Evolutionary conservation across 2,113 vertebrate genomes (phyloP).

Genomic region (Oreochromis spilurus): DNA sequence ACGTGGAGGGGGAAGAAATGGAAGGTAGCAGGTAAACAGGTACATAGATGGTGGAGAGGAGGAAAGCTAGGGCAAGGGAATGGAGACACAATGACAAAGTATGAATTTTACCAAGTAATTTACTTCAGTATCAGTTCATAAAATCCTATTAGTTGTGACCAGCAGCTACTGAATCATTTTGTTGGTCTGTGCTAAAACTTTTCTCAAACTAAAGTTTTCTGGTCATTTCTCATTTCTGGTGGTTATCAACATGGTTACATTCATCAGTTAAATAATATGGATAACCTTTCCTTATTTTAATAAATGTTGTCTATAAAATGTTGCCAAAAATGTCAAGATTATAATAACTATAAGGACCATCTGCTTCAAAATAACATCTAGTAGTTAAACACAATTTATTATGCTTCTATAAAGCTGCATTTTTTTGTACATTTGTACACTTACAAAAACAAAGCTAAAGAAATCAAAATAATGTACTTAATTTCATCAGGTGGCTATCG

Average conservation of each 20-base stretch:
- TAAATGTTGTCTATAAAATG: not conserved
- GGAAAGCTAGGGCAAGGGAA: not conserved
- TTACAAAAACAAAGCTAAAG: not conserved
- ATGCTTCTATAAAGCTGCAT: not conserved
- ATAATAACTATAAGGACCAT: not conserved
- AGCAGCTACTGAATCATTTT: not conserved
- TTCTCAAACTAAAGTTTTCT: not conserved
- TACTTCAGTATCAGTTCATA: not conserved
- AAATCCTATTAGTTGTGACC: not conserved
- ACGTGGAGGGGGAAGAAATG: not conserved
- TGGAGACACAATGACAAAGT: not conserved
- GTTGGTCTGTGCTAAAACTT: not conserved
- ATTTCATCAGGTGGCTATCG: not conserved
- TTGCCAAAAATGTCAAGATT: not conserved
- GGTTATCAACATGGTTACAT: not conserved
- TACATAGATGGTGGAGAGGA: not conserved
- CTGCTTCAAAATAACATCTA: not conserved
- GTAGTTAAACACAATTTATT: not conserved
- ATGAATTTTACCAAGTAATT: not conserved
- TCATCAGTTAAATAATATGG: not conserved
- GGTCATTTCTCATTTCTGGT: not conserved
- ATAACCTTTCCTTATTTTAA: not conserved
- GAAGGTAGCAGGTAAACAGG: constrained; percentile 4
- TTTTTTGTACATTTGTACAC: not conserved
- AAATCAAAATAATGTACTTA: not conserved